Percentiles rank a stretch among this genome's conserved stretches.
Conservation (phyloP, 64 coral and sea anemone genomes). For the Hydrozoanthus tunicans region DNA sequence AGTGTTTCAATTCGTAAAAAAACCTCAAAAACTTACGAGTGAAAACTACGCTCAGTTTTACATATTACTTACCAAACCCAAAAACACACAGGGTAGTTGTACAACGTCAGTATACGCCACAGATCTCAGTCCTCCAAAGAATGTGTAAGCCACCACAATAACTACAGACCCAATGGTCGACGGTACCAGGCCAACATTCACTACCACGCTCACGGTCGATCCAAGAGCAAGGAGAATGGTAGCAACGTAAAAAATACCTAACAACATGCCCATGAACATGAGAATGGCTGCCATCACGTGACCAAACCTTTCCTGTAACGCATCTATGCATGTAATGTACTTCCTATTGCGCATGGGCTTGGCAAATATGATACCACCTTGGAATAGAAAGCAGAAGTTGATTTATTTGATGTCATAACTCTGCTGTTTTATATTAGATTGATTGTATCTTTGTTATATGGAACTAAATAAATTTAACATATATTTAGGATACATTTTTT, state of each 20-base stretch:
- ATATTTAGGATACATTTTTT: no score
- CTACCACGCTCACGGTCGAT: conserved; percentile 81
- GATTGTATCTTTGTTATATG: no score
- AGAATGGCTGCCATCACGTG: conserved; percentile 68
- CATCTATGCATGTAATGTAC: conserved; percentile 83
- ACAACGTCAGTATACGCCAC: conserved; percentile 81
- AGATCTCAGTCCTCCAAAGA: conserved; percentile 75
- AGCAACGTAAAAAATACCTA: conserved; percentile 73
- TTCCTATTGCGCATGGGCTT: background rate
- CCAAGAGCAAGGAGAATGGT: conserved; percentile 83
- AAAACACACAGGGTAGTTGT: conserved; percentile 71
- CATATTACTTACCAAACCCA: conserved; percentile 69
- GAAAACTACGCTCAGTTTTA: background rate
- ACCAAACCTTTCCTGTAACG: conserved; percentile 89
- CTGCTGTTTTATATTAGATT: no score
- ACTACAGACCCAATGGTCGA: conserved; percentile 74
- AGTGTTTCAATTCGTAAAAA: no score
- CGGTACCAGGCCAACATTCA: conserved; percentile 52
- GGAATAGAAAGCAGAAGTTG: no score
- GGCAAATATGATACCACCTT: conserved; percentile 2
- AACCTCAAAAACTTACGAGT: no score
- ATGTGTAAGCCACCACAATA: conserved; percentile 76
- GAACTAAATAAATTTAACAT: no score
- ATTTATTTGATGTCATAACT: no score
- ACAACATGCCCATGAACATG: conserved; percentile 58